Evolutionary conservation across 2,888 invertebrate genomes (phyloP), one percentile per base, ranked within the genome.

Genomic region (Cephonodes hylas): DNA sequence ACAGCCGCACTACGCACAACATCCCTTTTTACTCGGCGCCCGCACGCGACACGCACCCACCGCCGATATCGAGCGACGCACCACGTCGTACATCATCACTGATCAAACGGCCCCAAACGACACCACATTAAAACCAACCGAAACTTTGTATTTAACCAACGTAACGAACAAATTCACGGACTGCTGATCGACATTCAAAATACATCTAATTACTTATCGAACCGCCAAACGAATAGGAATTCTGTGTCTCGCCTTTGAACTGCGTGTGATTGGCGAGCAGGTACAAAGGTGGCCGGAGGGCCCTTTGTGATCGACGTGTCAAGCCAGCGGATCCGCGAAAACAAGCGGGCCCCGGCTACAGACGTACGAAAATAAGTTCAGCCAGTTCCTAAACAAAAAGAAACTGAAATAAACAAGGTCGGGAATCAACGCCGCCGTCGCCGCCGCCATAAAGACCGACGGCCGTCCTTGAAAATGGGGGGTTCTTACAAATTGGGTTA

Each of bases 401-500:
- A 89, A 92, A 91, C 87, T 90, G 89, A 90, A 91, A 92, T 90
- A 92, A 92, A 93, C 93, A 93, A 92, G 91, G 91, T 91, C 91
- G 91, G 86, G 90, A 91, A 90, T 92, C 91, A 91, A 89, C 91
- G 89, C 88, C 89, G 91, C 85, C 86, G 88, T 86, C 91, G 91
- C 86, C 91, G 89, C 89, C 89, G 89, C 91, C 90, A 88, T 91
- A 89, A 88, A 91, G 92, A 91, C 89, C 92, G 91, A 89, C 91
- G 91, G 88, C 91, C 93, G 93, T 91, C 93, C 93, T 93, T 93
- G 93, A 91, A 89, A 91, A 88, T 79, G 85, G 89, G 90, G 93
- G 91, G 91, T 88, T 91, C 91, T 90, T 91, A 92, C 93, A 93
- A 93, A 93, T 93, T 93, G 93, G 93, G 93, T 93, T 93, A 93